A percentile compares a stretch with the other conserved stretches of the same genome.
phyloP scores from a whole-genome alignment of 2,113 vertebrate genomes.

The Oceanodroma tethys region DNA sequence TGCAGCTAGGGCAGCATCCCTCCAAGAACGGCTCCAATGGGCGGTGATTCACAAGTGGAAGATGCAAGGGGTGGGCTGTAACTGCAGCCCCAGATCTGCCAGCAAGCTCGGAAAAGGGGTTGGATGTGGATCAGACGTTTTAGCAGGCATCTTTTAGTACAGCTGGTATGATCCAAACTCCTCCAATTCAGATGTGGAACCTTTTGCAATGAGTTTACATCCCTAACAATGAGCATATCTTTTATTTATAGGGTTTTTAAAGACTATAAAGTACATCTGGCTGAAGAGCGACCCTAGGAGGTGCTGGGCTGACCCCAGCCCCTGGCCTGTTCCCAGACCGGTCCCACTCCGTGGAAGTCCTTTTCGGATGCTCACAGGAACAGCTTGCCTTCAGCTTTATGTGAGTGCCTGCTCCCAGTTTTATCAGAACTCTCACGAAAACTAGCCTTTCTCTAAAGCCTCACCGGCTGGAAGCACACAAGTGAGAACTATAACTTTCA shows the following conservation, averaged over 20 bases:
- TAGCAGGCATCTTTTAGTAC: background rate
- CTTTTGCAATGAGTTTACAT: background rate
- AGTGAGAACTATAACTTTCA: background rate
- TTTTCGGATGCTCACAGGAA: background rate
- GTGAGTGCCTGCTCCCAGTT: background rate
- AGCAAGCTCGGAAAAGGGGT: background rate
- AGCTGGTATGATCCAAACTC: background rate
- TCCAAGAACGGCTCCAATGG: accelerated
- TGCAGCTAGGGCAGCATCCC: background rate
- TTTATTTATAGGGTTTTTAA: background rate
- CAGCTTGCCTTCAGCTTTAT: background rate
- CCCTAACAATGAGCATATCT: background rate
- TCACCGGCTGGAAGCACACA: background rate
- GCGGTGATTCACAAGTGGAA: background rate
- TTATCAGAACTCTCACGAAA: background rate
- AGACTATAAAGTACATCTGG: background rate
- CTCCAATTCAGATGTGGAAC: background rate
- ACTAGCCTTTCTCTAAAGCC: background rate
- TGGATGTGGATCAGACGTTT: background rate
- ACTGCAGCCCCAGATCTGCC: background rate
- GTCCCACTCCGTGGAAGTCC: background rate
- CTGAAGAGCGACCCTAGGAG: background rate
- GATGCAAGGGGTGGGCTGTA: background rate
- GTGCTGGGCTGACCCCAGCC: background rate
- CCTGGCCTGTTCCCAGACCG: background rate